Conservation (phyloP, 2,113 vertebrate genomes). For the Notarius quadriscutis region DNA sequence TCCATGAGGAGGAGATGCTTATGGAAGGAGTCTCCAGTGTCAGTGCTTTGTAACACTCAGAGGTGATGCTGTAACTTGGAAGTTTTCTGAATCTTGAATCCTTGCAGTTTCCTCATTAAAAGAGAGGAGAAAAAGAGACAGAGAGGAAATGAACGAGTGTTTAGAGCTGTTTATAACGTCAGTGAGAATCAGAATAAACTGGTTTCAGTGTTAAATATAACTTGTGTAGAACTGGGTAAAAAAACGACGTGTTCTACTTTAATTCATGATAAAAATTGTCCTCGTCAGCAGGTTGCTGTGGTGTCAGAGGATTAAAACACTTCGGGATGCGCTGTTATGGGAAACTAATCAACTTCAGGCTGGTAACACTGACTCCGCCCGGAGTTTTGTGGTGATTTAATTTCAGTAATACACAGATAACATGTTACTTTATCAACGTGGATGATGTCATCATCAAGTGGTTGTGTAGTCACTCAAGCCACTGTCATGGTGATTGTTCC, state of each 20-base stretch:
- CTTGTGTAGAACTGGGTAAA: background rate
- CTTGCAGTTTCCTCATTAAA: too few relatives aligned
- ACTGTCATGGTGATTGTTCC: background rate
- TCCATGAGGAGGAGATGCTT: background rate
- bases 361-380: background rate
- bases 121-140: too few relatives aligned
- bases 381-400: background rate
- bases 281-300: background rate
- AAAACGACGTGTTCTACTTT: background rate
- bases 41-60: background rate
- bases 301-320: background rate
- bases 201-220: background rate
- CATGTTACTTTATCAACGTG: background rate
- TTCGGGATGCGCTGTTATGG: background rate
- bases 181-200: background rate
- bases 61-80: too few relatives aligned
- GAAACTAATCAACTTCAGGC: background rate
- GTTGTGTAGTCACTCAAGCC: background rate
- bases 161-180: background rate
- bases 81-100: too few relatives aligned
- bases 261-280: background rate
- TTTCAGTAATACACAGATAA: background rate
- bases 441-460: background rate
- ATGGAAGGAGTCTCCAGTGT: background rate
- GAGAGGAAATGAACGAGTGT: background rate